A percentile compares a stretch with the other conserved stretches of the same genome.
These are phyloP conservation scores for Orchesellides sinensis DNA, from an alignment of 2,888 invertebrate genomes.

Conservation along the genomic window DNA sequence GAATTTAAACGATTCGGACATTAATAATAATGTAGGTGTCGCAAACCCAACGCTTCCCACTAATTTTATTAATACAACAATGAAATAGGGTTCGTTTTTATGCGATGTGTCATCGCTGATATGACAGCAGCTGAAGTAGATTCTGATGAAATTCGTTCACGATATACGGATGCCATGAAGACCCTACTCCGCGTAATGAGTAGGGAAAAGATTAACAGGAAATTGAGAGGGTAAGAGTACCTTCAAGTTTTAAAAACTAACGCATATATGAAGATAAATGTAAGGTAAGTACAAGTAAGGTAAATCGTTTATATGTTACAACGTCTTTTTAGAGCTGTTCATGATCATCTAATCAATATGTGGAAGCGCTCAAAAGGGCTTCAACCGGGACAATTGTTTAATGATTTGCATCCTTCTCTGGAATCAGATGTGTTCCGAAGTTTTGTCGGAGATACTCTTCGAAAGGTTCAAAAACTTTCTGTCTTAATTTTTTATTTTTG, in stretches of 20 bases:
- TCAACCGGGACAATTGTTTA: constrained; percentile 61
- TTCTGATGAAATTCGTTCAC: constrained; percentile 69
- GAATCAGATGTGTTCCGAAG: constrained; percentile 65
- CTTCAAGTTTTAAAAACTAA: neutral
- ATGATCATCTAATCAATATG: constrained; percentile 48
- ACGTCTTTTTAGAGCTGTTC: constrained; percentile 21
- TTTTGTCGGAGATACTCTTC: constrained; percentile 56
- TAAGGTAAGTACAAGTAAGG: neutral
- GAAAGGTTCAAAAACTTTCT: constrained; percentile 12
- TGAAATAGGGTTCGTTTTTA: constrained; percentile 67
- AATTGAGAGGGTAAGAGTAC: constrained; percentile 52
- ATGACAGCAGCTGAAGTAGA: constrained; percentile 74
- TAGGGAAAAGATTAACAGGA: constrained; percentile 54
- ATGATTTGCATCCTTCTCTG: constrained; percentile 66
- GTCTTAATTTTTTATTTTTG: neutral
- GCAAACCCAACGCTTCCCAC: neutral
- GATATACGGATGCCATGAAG: constrained; percentile 59
- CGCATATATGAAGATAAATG: too few species aligned
- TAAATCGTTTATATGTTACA: neutral
- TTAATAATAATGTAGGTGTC: too few species aligned
- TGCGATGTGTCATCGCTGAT: constrained; percentile 72
- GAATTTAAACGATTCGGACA: too few species aligned
- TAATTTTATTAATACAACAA: neutral
- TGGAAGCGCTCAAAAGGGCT: constrained; percentile 69
- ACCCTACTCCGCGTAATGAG: constrained; percentile 60